These are phyloP conservation scores for Drosophila arawakana DNA, from an alignment of 1,140 invertebrate species.

Conservation along the genomic window DNA sequence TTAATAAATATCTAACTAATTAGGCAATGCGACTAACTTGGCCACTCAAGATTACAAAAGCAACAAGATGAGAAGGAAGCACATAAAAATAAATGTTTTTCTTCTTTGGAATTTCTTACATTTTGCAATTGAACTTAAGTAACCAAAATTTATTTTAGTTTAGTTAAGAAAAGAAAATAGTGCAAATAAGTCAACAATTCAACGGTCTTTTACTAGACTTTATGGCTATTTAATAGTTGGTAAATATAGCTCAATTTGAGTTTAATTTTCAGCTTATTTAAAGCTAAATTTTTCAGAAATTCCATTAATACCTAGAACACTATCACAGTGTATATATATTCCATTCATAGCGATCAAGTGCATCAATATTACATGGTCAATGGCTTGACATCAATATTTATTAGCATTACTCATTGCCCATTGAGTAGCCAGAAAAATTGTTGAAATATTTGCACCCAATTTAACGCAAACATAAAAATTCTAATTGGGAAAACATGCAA, in stretches of 20 bases:
- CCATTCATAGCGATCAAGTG: conserved; percentile 11
- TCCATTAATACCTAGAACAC: too few species aligned
- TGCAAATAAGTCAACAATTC: too few species aligned
- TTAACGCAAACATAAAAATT: conserved; percentile 55
- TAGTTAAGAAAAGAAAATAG: too few species aligned
- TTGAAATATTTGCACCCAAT: conserved; percentile 45
- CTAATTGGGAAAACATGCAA: conserved; percentile 60
- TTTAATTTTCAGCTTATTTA: too few species aligned
- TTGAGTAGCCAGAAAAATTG: conserved; percentile 26
- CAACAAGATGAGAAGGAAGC: neutral
- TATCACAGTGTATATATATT: neutral
- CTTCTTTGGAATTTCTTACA: neutral
- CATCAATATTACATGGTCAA: conserved; percentile 32
- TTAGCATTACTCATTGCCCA: conserved; percentile 14
- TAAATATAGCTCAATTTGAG: too few species aligned
- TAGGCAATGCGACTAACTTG: conserved; percentile 29
- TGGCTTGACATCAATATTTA: conserved; percentile 41
- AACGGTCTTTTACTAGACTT: too few species aligned
- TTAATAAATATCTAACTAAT: conserved; percentile 68
- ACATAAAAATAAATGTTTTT: conserved; percentile 4
- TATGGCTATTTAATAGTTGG: too few species aligned
- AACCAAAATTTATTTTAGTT: neutral
- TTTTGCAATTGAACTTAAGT: neutral
- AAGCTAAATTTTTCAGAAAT: too few species aligned
- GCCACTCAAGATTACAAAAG: conserved; percentile 16